These are phyloP conservation scores for Torymus aiolomorphi DNA, from an alignment of 2,888 invertebrate genomes.

Conservation along the genomic window DNA sequence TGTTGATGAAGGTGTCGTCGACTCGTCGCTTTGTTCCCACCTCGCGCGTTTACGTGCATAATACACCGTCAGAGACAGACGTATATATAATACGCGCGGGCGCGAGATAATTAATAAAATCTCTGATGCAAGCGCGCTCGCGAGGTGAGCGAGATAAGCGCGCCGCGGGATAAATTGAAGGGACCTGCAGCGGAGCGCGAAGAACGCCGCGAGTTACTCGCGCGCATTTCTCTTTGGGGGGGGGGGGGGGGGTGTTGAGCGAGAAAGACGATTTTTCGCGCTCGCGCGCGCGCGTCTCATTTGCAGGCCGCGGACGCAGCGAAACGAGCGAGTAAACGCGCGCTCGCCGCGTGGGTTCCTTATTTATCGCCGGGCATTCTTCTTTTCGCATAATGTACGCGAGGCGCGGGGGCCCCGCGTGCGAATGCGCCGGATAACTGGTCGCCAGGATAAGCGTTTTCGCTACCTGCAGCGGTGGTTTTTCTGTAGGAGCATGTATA, in stretches of 20 bases:
- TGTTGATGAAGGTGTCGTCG: conserved; percentile 52
- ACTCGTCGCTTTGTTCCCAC: background rate
- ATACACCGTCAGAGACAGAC: background rate
- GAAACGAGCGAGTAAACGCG: too few species aligned
- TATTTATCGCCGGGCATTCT: conserved; percentile 45
- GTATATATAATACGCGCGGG: too few species aligned
- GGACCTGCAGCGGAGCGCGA: background rate
- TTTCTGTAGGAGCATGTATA: too few species aligned
- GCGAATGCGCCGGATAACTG: too few species aligned
- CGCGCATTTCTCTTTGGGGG: background rate
- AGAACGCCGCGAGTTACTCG: background rate
- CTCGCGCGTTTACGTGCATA: too few species aligned
- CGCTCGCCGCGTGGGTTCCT: conserved; percentile 15
- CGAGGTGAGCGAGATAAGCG: background rate
- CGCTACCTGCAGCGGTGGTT: too few species aligned
- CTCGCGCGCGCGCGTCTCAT: background rate
- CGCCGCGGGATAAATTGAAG: conserved; percentile 36
- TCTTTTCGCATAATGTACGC: conserved; percentile 20
- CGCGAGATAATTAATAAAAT: conserved; percentile 47
- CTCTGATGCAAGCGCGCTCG: background rate
- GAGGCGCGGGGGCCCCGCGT: background rate
- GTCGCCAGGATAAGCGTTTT: too few species aligned
- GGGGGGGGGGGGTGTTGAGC: too few species aligned
- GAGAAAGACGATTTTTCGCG: conserved; percentile 32
- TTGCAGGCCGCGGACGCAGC: conserved; percentile 15